Conservation (phyloP, 2,113 vertebrate species). For the Myotis brandtii region DNA sequence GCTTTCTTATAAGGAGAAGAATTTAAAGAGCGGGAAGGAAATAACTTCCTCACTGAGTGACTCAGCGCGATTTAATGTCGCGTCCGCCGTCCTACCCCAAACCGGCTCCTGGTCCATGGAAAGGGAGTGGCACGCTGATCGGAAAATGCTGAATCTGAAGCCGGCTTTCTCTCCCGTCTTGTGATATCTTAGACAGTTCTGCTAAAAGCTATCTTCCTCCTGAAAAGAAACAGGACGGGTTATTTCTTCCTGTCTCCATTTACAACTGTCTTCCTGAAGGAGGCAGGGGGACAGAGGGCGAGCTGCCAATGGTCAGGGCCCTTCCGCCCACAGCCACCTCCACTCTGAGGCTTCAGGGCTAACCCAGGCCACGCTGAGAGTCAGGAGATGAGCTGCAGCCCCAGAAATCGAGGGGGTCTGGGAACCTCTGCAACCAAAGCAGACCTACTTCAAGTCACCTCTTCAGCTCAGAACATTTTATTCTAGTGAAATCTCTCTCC, state of each 20-base stretch:
- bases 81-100: neutral
- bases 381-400: neutral
- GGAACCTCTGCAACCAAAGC: neutral
- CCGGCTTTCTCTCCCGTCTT: neutral
- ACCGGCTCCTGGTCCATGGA: fast-evolving
- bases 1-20: neutral
- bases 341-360: neutral
- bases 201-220: neutral
- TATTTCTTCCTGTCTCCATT: constrained; percentile 8
- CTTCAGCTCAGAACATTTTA: constrained; percentile 60
- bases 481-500: constrained; percentile 70
- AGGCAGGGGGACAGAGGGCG: neutral
- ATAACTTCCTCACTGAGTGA: neutral
- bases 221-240: neutral
- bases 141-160: neutral
- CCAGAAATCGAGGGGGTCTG: neutral
- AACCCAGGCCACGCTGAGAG: neutral
- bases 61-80: neutral
- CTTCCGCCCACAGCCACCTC: neutral
- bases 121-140: fast-evolving
- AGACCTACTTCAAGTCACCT: constrained; percentile 61
- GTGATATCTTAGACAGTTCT: neutral
- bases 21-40: neutral
- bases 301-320: neutral
- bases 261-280: neutral